These are phyloP conservation scores for Eupristina koningsbergeri DNA, from an alignment of 1,140 invertebrate species.

Conservation along the genomic window DNA sequence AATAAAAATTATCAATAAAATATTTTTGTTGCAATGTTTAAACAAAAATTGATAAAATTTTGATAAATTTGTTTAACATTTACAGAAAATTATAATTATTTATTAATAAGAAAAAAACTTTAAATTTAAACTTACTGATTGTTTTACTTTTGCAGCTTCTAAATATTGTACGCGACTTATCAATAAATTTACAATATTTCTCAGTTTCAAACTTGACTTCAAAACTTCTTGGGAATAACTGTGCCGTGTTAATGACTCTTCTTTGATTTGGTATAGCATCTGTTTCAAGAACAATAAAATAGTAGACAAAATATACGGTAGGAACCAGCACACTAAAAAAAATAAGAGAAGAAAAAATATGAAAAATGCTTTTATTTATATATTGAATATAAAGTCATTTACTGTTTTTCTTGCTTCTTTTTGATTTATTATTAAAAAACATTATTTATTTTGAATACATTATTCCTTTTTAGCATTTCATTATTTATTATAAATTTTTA, in stretches of 20 bases:
- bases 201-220: constrained; percentile 49
- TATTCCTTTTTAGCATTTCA: too few relatives aligned
- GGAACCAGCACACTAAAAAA: constrained; percentile 65
- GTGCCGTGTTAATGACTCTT: not conserved
- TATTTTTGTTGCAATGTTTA: constrained; percentile 11
- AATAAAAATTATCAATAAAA: constrained; percentile 12
- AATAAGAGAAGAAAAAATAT: constrained; percentile 23
- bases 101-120: too few relatives aligned
- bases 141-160: constrained; percentile 54
- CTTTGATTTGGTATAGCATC: constrained; percentile 14
- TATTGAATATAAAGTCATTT: not conserved
- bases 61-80: not conserved
- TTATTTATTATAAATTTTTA: too few relatives aligned
- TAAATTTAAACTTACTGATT: constrained; percentile 57
- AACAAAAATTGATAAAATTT: constrained; percentile 1
- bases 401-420: too few relatives aligned
- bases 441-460: too few relatives aligned
- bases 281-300: constrained; percentile 36
- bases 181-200: constrained; percentile 54
- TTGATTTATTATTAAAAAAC: too few relatives aligned
- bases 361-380: not conserved
- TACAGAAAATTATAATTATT: too few relatives aligned
- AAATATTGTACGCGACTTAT: constrained; percentile 58
- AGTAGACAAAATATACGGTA: constrained; percentile 49
- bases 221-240: constrained; percentile 30